phyloP scores from a whole-genome alignment of 2,113 vertebrate genomes.

The Pampusana beccarii region DNA sequence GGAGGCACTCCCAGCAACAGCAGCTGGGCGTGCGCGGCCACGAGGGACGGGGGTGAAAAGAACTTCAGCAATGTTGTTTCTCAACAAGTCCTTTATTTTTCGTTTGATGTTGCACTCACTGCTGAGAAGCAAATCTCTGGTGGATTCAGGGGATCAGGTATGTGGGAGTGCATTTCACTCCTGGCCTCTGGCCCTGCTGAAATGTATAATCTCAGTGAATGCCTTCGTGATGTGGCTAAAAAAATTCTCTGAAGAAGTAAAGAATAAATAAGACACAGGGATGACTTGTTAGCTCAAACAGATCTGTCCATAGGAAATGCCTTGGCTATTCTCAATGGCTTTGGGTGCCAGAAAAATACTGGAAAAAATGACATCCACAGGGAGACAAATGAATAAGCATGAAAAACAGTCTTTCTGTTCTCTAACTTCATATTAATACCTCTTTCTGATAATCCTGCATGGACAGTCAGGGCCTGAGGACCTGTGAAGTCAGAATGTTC shows the following conservation, averaged over 20 bases:
- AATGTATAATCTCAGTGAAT: background rate
- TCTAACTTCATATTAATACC: background rate
- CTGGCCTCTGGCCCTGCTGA: background rate
- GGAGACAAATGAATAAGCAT: background rate
- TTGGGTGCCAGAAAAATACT: background rate
- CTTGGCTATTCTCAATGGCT: background rate
- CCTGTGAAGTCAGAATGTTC: background rate
- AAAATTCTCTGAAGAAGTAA: background rate
- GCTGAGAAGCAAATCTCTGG: background rate
- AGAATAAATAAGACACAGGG: background rate
- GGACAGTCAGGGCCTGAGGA: background rate
- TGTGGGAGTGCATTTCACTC: background rate
- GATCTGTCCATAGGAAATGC: background rate
- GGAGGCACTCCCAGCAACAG: slow-evolving; percentile 5
- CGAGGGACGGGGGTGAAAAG: background rate
- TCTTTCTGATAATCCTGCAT: background rate
- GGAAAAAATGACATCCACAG: background rate
- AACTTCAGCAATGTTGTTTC: background rate
- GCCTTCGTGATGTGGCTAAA: background rate
- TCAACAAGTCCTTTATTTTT: background rate
- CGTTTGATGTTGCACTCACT: background rate
- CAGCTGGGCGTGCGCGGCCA: slow-evolving; percentile 12
- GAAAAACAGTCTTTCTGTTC: background rate
- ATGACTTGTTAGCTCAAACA: background rate
- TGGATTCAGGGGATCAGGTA: background rate